phyloP scores from a whole-genome alignment of 2,888 invertebrate species.

The Oscheius myriophilus region DNA sequence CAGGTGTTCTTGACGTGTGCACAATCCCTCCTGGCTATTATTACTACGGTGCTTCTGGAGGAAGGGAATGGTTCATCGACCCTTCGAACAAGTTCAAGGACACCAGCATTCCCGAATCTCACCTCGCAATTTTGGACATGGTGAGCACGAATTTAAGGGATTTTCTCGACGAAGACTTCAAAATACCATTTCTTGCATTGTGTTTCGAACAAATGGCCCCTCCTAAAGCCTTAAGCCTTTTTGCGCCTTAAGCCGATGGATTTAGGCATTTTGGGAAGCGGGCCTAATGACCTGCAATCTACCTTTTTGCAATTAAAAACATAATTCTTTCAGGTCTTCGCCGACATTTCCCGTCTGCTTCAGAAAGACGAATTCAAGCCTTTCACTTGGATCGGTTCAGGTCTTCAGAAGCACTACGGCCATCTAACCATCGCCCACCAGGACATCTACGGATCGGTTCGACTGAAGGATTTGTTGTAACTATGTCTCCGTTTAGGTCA shows the following conservation, averaged over 20 bases:
- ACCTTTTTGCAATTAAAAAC: not conserved
- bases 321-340: slow-evolving; percentile 48
- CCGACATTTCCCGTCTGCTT: slow-evolving; percentile 57
- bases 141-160: slow-evolving; percentile 10
- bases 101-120: slow-evolving; percentile 58
- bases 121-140: slow-evolving; percentile 48
- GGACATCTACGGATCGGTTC: slow-evolving; percentile 51
- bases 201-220: no score
- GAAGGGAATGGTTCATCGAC: slow-evolving; percentile 70
- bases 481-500: slow-evolving; percentile 11
- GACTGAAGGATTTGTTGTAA: slow-evolving; percentile 1
- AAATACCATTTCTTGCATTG: no score
- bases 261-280: no score
- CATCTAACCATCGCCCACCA: slow-evolving; percentile 68
- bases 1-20: slow-evolving; percentile 45
- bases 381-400: slow-evolving; percentile 69
- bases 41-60: slow-evolving; percentile 70
- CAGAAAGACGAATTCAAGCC: slow-evolving; percentile 61
- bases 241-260: no score
- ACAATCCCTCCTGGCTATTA: slow-evolving; percentile 64
- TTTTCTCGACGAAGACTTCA: no score
- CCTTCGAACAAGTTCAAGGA: slow-evolving; percentile 70
- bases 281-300: no score
- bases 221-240: no score
- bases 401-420: slow-evolving; percentile 70